Evolutionary conservation across 2,888 invertebrate species (phyloP), one percentile per base, ranked within the genome.

Genomic region (Tachina fera): DNA sequence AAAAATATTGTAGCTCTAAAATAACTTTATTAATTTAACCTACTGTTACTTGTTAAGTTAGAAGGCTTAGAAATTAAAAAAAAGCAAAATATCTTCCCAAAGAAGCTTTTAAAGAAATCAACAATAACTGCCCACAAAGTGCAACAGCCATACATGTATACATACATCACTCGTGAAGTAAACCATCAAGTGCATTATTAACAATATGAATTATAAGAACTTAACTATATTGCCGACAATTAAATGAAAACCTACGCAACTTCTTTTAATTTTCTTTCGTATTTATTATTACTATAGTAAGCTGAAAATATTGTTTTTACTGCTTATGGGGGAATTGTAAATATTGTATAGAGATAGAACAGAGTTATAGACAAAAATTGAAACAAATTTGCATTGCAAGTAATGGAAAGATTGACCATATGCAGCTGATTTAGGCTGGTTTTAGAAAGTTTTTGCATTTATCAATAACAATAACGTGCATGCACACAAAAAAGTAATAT

Each of bases 241-340:
- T 88, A 88, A 88, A 88, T 88, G 86, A 79, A 88, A 89, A 87
- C 88, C 88, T 87, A 88, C 87, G 88, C 87, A 88, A 87, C 87
- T 81, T 84, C 84, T 85, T 78, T 81, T 60, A 70, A 56, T 60
- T 74, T 85, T 78, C 45, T 51, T 65, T 45, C n/a, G 63, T 45
- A 9, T 4, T 60, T 71, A 9, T 65, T 71, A 8, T 49, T 75
- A n/a, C 22, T 51, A 6, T 80, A 56, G 41, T 74, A 61, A 79
- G 70, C 74, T 61, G 78, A 74, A 78, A 74, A 68, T 78, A 51
- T 77, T 67, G 58, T 47, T 13, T 72, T 9, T 58, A 43, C 47
- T 60, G 58, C 63, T 74, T 65, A 68, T 75, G 63, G 70, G 56
- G 70, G 63, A 39, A 63, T 63, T 67, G 16, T 31, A 31, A n/a